Percentiles rank a stretch among this genome's conserved stretches.
Conservation (phyloP, 2,113 vertebrate genomes). For the Pelmatolapia mariae region DNA sequence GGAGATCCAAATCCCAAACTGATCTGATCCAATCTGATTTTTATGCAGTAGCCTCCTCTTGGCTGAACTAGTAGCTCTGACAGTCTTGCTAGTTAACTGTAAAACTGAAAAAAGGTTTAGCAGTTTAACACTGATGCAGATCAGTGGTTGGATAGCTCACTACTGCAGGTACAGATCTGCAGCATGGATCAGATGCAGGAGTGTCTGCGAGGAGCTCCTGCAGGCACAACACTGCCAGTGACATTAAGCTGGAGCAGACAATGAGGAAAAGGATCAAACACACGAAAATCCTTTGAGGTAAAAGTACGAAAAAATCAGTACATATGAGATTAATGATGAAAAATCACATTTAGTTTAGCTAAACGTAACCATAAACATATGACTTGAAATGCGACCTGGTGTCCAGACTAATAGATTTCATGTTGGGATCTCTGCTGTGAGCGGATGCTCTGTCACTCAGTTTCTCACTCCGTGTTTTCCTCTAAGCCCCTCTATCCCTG, state of each 20-base stretch:
- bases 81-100: not conserved
- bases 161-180: not conserved
- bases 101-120: not conserved
- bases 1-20: not conserved
- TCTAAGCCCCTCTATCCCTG: not conserved
- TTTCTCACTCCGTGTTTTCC: not conserved
- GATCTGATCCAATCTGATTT: not conserved
- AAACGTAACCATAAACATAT: not conserved
- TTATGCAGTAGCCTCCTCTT: not conserved
- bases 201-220: not conserved
- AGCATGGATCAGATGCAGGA: not conserved
- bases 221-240: not conserved
- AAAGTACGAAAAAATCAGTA: not conserved
- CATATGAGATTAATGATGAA: not conserved
- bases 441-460: not conserved
- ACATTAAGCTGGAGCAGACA: not conserved
- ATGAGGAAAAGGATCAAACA: not conserved
- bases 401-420: not conserved
- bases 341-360: not conserved
- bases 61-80: not conserved
- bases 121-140: not conserved
- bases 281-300: not conserved
- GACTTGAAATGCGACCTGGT: not conserved
- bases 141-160: not conserved
- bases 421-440: not conserved